Evolutionary conservation across 92 coral and sea anemone species (phyloP).

Genomic region (Pocillopora grandis): DNA sequence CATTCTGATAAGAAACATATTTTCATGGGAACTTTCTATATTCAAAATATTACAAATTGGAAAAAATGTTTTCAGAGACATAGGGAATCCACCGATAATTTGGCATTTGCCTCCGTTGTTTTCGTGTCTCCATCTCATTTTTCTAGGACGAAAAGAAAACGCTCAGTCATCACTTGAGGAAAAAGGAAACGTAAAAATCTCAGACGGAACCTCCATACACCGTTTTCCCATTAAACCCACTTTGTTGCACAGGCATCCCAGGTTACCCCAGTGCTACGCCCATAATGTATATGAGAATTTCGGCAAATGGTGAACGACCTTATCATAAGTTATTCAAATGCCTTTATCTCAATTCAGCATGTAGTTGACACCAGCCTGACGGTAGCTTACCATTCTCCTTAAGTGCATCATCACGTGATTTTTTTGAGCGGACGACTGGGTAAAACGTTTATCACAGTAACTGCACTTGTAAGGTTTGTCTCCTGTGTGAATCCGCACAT

Average conservation of each 20-base stretch:
- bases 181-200: no score
- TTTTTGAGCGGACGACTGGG: slow-evolving; percentile 56
- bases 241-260: background rate
- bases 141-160: no score
- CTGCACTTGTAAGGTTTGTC: slow-evolving; percentile 53
- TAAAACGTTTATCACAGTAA: slow-evolving; percentile 40
- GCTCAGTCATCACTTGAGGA: no score
- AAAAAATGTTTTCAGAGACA: no score
- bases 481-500: slow-evolving; percentile 55
- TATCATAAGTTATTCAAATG: no score
- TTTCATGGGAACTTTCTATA: no score
- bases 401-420: slow-evolving; percentile 29
- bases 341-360: background rate
- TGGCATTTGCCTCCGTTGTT: no score
- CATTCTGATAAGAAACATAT: no score
- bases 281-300: background rate
- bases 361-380: background rate
- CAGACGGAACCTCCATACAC: no score
- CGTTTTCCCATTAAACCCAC: background rate
- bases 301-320: background rate
- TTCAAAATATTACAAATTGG: no score
- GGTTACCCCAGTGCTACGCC: background rate
- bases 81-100: no score
- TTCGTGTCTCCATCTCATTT: no score
- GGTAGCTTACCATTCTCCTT: background rate